Percentiles rank a stretch among this genome's conserved stretches.
phyloP scores from a whole-genome alignment of 2,797 vertebrate genomes.

The Hapalemur alaotrensis region DNA sequence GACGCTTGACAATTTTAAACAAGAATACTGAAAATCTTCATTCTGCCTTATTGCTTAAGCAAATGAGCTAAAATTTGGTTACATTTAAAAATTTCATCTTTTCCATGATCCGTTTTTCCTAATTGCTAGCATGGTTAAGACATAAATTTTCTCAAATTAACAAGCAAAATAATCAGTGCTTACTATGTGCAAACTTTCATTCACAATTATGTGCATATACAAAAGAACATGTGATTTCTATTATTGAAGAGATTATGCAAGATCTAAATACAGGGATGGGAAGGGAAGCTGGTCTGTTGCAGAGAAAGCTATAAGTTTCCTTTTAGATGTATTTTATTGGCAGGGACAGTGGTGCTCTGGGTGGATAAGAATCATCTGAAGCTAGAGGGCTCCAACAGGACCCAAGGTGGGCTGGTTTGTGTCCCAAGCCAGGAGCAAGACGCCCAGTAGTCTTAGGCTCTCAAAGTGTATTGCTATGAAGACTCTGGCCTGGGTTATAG shows the following conservation, averaged over 20 bases:
- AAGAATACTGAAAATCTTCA: background rate
- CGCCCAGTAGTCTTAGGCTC: background rate
- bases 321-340: background rate
- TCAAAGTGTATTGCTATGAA: background rate
- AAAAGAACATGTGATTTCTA: background rate
- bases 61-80: conserved; percentile 23
- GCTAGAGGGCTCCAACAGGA: background rate
- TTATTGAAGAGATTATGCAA: background rate
- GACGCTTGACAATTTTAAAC: background rate
- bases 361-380: background rate
- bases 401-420: background rate
- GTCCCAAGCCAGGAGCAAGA: background rate
- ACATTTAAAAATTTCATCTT: background rate
- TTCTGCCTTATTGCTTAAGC: background rate
- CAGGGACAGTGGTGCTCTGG: background rate
- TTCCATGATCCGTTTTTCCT: background rate
- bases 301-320: background rate
- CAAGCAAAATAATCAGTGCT: background rate
- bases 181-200: background rate
- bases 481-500: background rate
- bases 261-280: background rate
- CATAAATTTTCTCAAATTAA: background rate
- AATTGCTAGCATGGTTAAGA: background rate
- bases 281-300: background rate
- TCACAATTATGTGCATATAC: background rate